These are phyloP conservation scores for Serinus canaria DNA, from an alignment of 2,113 vertebrate species.

Conservation along the genomic window DNA sequence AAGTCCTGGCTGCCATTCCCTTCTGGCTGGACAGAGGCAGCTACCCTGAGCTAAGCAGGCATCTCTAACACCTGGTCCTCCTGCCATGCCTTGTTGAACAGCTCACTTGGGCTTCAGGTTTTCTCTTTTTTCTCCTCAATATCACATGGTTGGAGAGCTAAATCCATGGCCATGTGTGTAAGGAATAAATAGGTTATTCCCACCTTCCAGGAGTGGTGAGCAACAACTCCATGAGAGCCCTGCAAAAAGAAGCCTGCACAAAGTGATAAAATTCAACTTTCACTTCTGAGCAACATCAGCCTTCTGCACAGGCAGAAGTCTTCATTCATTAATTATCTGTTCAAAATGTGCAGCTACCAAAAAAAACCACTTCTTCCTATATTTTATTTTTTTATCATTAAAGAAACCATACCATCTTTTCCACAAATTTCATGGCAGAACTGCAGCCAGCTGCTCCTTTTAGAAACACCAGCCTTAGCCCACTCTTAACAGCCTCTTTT, in stretches of 20 bases:
- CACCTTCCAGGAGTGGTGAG: neutral
- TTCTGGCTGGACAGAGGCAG: neutral
- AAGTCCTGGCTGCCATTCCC: neutral
- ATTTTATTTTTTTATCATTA: neutral
- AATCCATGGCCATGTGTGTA: fast-evolving
- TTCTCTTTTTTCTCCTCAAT: neutral
- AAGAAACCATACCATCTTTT: neutral
- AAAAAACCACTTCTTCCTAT: neutral
- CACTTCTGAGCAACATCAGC: neutral
- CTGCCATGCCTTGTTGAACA: neutral
- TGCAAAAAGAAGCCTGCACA: neutral
- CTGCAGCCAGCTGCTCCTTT: neutral
- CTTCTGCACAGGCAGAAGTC: neutral
- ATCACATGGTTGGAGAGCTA: neutral
- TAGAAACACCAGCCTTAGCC: neutral
- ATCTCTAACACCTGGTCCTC: neutral
- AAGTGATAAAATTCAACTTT: neutral
- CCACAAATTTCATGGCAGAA: neutral
- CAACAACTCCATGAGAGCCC: neutral
- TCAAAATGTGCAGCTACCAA: neutral
- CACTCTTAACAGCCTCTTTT: neutral
- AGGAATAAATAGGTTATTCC: neutral
- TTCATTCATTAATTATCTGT: neutral
- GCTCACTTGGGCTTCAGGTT: neutral
- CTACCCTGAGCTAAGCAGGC: neutral